Conservation (phyloP, 1,140 invertebrate species). For the Drosophila navojoa region DNA sequence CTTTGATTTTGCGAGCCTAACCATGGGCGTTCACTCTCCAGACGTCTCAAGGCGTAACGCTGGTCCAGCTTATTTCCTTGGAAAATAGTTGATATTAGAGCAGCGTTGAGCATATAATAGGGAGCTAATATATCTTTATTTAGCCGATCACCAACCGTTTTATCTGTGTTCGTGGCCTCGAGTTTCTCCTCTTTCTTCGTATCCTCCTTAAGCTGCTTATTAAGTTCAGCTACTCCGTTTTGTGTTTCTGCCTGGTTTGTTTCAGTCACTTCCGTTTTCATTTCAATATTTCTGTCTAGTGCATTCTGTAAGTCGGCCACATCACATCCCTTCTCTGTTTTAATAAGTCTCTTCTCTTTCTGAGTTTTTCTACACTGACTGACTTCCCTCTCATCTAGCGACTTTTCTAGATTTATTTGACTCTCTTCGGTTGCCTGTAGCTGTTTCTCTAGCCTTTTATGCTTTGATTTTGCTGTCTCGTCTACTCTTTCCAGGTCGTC, state of each 20-base stretch:
- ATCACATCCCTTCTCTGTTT: background rate
- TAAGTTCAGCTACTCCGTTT: background rate
- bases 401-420: too few species aligned
- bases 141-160: conserved; percentile 6
- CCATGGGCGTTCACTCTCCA: background rate
- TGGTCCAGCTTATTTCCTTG: background rate
- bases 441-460: background rate
- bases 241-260: too few species aligned
- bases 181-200: background rate
- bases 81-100: background rate
- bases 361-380: too few species aligned
- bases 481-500: too few species aligned
- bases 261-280: background rate
- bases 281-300: background rate
- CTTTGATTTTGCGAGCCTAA: background rate
- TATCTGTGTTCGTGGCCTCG: background rate
- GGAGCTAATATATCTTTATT: conserved; percentile 8
- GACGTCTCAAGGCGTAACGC: background rate
- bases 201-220: background rate
- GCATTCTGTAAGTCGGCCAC: background rate
- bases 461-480: background rate
- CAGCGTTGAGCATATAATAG: conserved; percentile 3
- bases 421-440: too few species aligned
- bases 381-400: too few species aligned
- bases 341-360: background rate